Percentiles rank a stretch among this genome's conserved stretches.
phyloP scores from a whole-genome alignment of 1,140 invertebrate species.

The Calliphora vicina region DNA sequence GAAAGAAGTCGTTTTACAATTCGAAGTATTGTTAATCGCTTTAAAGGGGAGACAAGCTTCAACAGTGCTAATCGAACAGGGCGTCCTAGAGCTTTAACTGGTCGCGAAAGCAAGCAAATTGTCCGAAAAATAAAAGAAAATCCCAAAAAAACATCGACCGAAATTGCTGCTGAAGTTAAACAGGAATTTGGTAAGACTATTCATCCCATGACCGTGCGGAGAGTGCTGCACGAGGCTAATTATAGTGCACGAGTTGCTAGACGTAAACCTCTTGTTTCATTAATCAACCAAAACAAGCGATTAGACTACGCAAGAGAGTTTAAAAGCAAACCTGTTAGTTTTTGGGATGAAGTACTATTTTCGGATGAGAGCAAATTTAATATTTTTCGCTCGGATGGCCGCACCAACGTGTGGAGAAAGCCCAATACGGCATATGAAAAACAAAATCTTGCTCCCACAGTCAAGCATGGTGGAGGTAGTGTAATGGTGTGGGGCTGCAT shows the following conservation, averaged over 20 bases:
- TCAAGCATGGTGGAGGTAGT: constrained; percentile 37
- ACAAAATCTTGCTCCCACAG: constrained; percentile 34
- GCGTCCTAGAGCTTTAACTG: too few relatives aligned
- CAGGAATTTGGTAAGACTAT: background rate
- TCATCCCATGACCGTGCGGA: background rate
- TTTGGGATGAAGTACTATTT: constrained; percentile 35
- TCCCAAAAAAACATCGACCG: background rate
- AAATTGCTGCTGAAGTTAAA: background rate
- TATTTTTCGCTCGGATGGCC: constrained; percentile 36
- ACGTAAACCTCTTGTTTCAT: background rate
- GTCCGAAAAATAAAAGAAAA: background rate
- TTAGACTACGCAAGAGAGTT: background rate
- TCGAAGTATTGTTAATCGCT: too few relatives aligned
- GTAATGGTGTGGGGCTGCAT: constrained; percentile 59
- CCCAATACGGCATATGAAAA: constrained; percentile 21
- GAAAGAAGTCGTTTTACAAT: too few relatives aligned
- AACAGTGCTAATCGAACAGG: too few relatives aligned
- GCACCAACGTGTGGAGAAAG: constrained; percentile 37
- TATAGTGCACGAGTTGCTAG: background rate
- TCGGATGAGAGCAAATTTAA: constrained; percentile 41
- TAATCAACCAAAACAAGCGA: background rate
- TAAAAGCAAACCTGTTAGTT: background rate
- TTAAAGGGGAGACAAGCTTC: too few relatives aligned
- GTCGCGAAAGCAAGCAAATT: background rate
- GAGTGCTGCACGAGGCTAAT: background rate